phyloP scores from a whole-genome alignment of 1,140 invertebrate genomes.

The Bradynema listronoti region DNA sequence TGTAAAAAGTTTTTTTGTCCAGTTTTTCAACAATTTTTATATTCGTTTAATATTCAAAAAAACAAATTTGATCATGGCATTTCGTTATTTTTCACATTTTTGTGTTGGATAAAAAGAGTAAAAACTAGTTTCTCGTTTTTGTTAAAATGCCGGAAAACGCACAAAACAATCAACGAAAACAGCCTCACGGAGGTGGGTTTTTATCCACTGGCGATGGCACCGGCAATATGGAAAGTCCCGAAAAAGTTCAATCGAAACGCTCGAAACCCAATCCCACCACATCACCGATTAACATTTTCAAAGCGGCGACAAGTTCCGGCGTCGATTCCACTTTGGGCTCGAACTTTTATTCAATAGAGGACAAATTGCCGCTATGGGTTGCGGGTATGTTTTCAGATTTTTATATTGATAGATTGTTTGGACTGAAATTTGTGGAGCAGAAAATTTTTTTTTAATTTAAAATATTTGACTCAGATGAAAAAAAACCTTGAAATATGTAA shows the following conservation, averaged over 20 bases:
- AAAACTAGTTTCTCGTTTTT: too few species aligned
- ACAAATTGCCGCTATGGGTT: constrained; percentile 1
- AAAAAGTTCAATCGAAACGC: constrained; percentile 1
- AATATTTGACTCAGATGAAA: not conserved
- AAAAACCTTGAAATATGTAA: not conserved
- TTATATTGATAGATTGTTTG: not conserved
- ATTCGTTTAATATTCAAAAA: too few species aligned
- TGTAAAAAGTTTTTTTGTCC: too few species aligned
- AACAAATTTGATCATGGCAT: too few species aligned
- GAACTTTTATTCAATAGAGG: not conserved
- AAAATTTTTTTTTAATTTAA: not conserved
- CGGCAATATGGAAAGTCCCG: too few species aligned
- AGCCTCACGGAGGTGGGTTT: too few species aligned
- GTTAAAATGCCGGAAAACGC: too few species aligned
- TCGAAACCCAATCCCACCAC: not conserved
- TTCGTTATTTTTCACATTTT: too few species aligned
- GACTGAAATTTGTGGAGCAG: not conserved
- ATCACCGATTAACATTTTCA: not conserved
- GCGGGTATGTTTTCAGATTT: not conserved
- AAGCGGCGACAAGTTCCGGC: not conserved
- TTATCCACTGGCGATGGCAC: too few species aligned
- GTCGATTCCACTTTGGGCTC: not conserved
- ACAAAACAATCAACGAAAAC: too few species aligned
- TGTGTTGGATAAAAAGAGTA: too few species aligned
- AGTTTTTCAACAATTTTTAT: too few species aligned